Evolutionary conservation across 2,113 vertebrate genomes (phyloP).

Genomic region (Cebidichthys violaceus): DNA sequence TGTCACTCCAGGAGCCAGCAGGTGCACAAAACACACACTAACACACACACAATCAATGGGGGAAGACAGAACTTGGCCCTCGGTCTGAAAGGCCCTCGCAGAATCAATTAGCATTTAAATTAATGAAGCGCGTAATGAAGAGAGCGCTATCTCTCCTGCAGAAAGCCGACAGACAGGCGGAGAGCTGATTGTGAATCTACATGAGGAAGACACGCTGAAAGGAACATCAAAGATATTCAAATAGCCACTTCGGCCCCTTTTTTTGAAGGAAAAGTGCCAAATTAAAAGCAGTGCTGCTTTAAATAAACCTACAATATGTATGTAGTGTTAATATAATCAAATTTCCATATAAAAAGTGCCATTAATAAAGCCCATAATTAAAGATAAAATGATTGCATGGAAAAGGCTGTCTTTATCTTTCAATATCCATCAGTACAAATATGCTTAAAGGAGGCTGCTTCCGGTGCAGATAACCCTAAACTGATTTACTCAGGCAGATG

Average conservation of each 20-base stretch:
- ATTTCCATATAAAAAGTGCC: slow-evolving; percentile 79
- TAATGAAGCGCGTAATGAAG: slow-evolving; percentile 82
- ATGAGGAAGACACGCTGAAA: slow-evolving; percentile 72
- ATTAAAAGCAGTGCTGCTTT: slow-evolving; percentile 71
- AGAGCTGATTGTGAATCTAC: slow-evolving; percentile 65
- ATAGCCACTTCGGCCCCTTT: slow-evolving; percentile 59
- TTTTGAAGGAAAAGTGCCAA: slow-evolving; percentile 61
- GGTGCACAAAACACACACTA: slow-evolving; percentile 62
- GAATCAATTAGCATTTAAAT: slow-evolving; percentile 86
- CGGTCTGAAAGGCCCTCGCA: slow-evolving; percentile 73
- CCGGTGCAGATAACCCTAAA: slow-evolving; percentile 68
- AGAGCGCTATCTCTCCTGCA: slow-evolving; percentile 78
- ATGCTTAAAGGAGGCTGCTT: slow-evolving; percentile 70
- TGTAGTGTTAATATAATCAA: slow-evolving; percentile 62
- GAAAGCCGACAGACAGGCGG: slow-evolving; percentile 67
- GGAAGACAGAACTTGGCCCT: slow-evolving; percentile 66
- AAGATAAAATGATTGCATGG: slow-evolving; percentile 81
- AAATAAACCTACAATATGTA: slow-evolving; percentile 66
- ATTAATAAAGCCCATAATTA: slow-evolving; percentile 80
- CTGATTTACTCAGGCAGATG: slow-evolving; percentile 30
- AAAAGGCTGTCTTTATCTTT: slow-evolving; percentile 70
- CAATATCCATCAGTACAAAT: slow-evolving; percentile 75
- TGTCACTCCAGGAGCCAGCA: slow-evolving; percentile 68
- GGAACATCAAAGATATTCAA: slow-evolving; percentile 81
- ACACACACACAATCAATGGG: slow-evolving; percentile 61